Percentiles rank a stretch among this genome's conserved stretches.
These are phyloP conservation scores for Cranoglanis bouderius DNA, from an alignment of 2,113 vertebrate species.

Conservation along the genomic window DNA sequence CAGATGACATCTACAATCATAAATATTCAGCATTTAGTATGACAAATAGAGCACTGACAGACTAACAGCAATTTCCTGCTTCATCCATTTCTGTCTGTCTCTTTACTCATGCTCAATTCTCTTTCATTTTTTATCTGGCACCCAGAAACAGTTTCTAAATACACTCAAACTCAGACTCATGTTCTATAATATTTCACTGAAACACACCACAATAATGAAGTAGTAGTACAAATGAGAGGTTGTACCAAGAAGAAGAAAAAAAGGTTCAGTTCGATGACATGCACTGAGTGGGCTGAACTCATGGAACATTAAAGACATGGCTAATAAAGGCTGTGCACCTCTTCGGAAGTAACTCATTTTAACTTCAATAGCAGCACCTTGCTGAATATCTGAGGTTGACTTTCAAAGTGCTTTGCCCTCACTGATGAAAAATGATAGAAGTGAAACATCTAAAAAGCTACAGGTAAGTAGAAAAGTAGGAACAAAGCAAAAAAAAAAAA, in stretches of 20 bases:
- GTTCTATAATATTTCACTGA: background rate
- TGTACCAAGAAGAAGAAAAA: background rate
- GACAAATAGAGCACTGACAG: slow-evolving; percentile 40
- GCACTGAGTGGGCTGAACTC: background rate
- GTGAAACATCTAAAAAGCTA: background rate
- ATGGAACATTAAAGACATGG: background rate
- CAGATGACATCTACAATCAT: background rate
- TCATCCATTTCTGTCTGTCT: slow-evolving; percentile 37
- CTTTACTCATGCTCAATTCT: background rate
- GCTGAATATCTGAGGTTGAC: background rate
- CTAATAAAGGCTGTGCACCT: background rate
- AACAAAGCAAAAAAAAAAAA: background rate
- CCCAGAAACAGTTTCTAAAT: background rate
- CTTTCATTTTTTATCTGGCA: background rate
- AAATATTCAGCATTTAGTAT: slow-evolving; percentile 7
- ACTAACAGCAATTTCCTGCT: slow-evolving; percentile 50
- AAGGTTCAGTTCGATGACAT: background rate
- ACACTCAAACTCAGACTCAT: background rate
- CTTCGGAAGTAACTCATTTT: background rate
- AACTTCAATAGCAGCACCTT: background rate
- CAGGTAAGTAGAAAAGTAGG: background rate
- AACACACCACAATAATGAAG: background rate
- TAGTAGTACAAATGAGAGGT: background rate
- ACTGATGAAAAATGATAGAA: background rate
- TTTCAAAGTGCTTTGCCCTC: background rate